phyloP scores from a whole-genome alignment of 2,888 invertebrate genomes.

The Drosophila kanekoi region DNA sequence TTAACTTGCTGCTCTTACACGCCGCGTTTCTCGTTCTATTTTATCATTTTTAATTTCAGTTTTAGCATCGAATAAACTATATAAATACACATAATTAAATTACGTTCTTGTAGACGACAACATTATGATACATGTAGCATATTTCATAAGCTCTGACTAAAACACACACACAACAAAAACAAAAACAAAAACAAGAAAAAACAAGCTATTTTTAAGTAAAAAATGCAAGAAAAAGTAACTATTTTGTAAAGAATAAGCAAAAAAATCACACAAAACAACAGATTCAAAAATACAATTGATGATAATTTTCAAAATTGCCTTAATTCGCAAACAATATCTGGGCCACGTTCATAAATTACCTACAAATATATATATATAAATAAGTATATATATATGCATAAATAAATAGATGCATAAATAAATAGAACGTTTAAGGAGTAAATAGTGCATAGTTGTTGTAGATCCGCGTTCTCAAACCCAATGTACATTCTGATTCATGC shows the following conservation, averaged over 20 bases:
- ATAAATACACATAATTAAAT: slow-evolving; percentile 52
- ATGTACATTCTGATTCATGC: slow-evolving; percentile 37
- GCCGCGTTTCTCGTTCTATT: slow-evolving; percentile 67
- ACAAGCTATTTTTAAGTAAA: slow-evolving; percentile 56
- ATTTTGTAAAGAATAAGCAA: slow-evolving; percentile 50
- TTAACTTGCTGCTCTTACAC: slow-evolving; percentile 49
- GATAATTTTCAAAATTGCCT: slow-evolving; percentile 61
- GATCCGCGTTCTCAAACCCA: slow-evolving; percentile 29
- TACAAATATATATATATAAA: slow-evolving; percentile 4
- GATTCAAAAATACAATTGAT: slow-evolving; percentile 45
- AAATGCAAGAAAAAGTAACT: slow-evolving; percentile 27
- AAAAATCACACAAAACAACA: slow-evolving; percentile 23
- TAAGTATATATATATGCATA: slow-evolving; percentile 6
- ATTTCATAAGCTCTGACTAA: slow-evolving; percentile 50
- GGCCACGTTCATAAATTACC: slow-evolving; percentile 35
- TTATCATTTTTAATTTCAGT: slow-evolving; percentile 68
- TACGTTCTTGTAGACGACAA: slow-evolving; percentile 51
- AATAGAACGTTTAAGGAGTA: slow-evolving; percentile 10
- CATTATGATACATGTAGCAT: slow-evolving; percentile 25
- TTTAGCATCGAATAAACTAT: slow-evolving; percentile 76
- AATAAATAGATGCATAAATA: slow-evolving; percentile 4
- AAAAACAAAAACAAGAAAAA: slow-evolving; percentile 19
- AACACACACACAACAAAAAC: slow-evolving; percentile 17
- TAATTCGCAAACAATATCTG: slow-evolving; percentile 53
- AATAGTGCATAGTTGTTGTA: slow-evolving; percentile 29